These are phyloP conservation scores for Picathartes gymnocephalus DNA, from an alignment of 2,113 vertebrate genomes.

Conservation along the genomic window DNA sequence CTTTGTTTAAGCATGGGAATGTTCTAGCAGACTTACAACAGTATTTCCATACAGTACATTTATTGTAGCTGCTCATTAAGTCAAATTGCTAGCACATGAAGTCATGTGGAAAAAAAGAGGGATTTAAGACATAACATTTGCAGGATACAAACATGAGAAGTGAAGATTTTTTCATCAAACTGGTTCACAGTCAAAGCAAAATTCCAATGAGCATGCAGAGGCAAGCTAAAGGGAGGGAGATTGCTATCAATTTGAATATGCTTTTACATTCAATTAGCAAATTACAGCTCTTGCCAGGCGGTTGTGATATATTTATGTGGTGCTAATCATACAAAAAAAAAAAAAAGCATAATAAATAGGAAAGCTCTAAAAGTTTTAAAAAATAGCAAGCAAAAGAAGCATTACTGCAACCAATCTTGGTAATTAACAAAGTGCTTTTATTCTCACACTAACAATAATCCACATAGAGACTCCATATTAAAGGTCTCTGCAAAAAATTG, in stretches of 20 bases:
- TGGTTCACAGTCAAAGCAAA: slow-evolving; percentile 46
- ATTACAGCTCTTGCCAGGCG: not conserved
- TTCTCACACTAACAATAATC: not conserved
- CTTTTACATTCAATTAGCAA: not conserved
- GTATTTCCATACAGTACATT: slow-evolving; percentile 48
- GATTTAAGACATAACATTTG: slow-evolving; percentile 50
- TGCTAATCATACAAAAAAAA: not conserved
- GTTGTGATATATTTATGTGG: not conserved
- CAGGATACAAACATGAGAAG: slow-evolving; percentile 36
- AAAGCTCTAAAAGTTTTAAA: not conserved
- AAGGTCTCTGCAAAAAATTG: not conserved
- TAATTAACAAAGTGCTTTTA: not conserved
- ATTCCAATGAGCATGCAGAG: not conserved
- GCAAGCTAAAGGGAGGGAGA: not conserved
- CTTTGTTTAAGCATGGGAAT: slow-evolving; percentile 27
- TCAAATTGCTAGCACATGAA: slow-evolving; percentile 55
- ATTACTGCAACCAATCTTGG: not conserved
- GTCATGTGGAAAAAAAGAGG: slow-evolving; percentile 12
- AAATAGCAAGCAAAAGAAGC: not conserved
- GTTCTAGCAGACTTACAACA: slow-evolving; percentile 16
- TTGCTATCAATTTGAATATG: not conserved
- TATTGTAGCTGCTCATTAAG: slow-evolving; percentile 55
- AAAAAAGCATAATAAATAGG: not conserved
- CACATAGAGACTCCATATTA: not conserved
- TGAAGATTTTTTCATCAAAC: slow-evolving; percentile 18